Percentiles rank a stretch among this genome's conserved stretches.
Conservation (phyloP, 2,113 vertebrate species). For the Myrmecobius fasciatus region DNA sequence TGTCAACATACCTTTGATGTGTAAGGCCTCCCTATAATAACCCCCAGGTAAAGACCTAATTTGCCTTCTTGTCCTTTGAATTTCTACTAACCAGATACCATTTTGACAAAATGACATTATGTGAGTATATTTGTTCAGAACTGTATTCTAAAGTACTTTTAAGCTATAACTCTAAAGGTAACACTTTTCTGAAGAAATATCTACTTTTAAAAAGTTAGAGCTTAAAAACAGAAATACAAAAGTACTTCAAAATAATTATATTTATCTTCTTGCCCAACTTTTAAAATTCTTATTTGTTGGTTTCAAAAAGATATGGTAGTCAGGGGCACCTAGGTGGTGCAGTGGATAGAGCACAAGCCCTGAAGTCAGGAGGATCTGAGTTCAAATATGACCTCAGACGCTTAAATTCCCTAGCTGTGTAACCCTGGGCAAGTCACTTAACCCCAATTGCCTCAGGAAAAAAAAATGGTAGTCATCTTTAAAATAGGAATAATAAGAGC, state of each 20-base stretch:
- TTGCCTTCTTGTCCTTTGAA: background rate
- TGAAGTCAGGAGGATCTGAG: too few relatives aligned
- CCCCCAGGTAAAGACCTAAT: rapidly evolving
- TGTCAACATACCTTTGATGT: background rate
- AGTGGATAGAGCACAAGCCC: too few relatives aligned
- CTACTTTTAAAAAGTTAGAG: background rate
- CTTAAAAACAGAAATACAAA: conserved; percentile 12
- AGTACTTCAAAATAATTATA: background rate
- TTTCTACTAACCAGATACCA: background rate
- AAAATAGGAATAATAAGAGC: background rate
- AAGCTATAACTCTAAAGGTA: background rate
- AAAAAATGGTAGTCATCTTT: too few relatives aligned
- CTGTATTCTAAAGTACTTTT: background rate
- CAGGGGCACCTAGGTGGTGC: too few relatives aligned
- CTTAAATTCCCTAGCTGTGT: too few relatives aligned
- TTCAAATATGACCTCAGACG: too few relatives aligned
- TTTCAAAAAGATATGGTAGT: background rate
- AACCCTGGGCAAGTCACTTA: too few relatives aligned
- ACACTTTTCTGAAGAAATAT: conserved; percentile 3
- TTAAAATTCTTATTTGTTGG: background rate
- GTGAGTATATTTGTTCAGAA: background rate
- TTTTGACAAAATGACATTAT: background rate
- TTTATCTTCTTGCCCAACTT: background rate
- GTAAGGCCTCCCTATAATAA: background rate
- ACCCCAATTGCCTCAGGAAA: too few relatives aligned